Evolutionary conservation across 1,140 invertebrate species (phyloP).

Genomic region (Atta cephalotes): DNA sequence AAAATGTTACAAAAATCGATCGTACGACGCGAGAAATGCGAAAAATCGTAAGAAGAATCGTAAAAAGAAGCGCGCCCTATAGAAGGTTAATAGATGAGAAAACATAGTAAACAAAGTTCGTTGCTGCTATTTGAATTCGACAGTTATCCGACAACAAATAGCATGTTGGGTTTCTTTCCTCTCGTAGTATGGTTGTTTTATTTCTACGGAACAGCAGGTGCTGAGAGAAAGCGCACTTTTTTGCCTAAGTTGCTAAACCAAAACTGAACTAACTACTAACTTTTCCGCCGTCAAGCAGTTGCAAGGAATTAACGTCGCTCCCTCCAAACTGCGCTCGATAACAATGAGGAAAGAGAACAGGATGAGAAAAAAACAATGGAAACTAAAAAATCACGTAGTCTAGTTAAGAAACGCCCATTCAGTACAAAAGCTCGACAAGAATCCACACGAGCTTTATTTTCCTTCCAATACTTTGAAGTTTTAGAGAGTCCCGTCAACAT

Average conservation of each 20-base stretch:
- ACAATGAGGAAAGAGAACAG: slow-evolving; percentile 3
- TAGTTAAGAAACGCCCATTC: slow-evolving; percentile 53
- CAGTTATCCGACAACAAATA: slow-evolving; percentile 49
- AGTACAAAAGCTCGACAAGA: slow-evolving; percentile 31
- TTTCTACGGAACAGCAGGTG: slow-evolving; percentile 17
- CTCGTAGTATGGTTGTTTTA: slow-evolving; percentile 15
- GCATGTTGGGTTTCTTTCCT: slow-evolving; percentile 7
- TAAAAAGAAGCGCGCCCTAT: neutral
- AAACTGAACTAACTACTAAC: slow-evolving; percentile 64
- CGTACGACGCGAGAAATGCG: neutral
- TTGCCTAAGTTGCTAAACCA: slow-evolving; percentile 48
- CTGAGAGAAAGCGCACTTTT: slow-evolving; percentile 41
- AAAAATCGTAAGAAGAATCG: neutral
- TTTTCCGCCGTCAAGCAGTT: slow-evolving; percentile 43
- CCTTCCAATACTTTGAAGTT: slow-evolving; percentile 32
- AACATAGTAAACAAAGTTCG: slow-evolving; percentile 13
- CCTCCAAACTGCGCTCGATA: slow-evolving; percentile 22
- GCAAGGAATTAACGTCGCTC: slow-evolving; percentile 63
- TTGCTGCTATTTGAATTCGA: slow-evolving; percentile 40
- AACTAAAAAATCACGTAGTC: slow-evolving; percentile 56
- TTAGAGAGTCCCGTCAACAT: slow-evolving; percentile 25
- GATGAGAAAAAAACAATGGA: slow-evolving; percentile 60
- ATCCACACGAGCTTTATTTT: slow-evolving; percentile 39
- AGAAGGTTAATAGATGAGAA: slow-evolving; percentile 36
- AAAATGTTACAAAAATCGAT: neutral